Evolutionary conservation across 2,888 invertebrate genomes (phyloP).

Genomic region (Saturnia pavonia): DNA sequence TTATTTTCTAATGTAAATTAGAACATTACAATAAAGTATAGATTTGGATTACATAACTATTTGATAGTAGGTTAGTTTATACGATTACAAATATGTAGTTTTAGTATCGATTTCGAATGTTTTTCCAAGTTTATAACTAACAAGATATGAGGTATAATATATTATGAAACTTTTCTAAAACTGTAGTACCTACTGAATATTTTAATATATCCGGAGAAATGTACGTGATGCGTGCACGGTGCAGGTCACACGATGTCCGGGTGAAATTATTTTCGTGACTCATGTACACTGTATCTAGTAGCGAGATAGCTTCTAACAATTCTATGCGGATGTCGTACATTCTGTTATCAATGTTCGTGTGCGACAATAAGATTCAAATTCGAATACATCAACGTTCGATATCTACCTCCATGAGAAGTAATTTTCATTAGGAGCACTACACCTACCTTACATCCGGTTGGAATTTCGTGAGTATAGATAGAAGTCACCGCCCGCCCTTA

Average conservation of each 20-base stretch:
- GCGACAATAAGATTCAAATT: slow-evolving; percentile 23
- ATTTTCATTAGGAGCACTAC: slow-evolving; percentile 40
- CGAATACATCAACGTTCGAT: slow-evolving; percentile 21
- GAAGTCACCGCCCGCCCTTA: slow-evolving; percentile 54
- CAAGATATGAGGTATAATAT: not conserved
- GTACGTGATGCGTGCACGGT: not conserved
- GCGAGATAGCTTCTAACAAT: slow-evolving; percentile 4
- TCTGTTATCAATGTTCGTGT: not conserved
- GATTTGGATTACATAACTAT: not conserved
- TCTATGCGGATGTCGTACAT: not conserved
- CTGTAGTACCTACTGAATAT: not conserved
- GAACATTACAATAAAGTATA: not conserved
- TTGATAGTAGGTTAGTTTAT: not conserved
- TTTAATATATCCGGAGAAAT: slow-evolving; percentile 8
- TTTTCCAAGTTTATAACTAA: not conserved
- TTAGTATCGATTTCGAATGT: not conserved
- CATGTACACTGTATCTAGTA: slow-evolving; percentile 20
- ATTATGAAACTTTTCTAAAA: not conserved
- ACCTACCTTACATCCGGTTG: slow-evolving; percentile 54
- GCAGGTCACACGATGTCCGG: slow-evolving; percentile 17
- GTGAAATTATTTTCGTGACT: slow-evolving; percentile 28
- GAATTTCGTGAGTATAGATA: slow-evolving; percentile 42
- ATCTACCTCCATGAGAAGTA: slow-evolving; percentile 29
- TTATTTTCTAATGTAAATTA: not conserved
- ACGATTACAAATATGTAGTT: not conserved